Evolutionary conservation across 2,797 vertebrate species (phyloP).

Genomic region (Sparidentex hasta): DNA sequence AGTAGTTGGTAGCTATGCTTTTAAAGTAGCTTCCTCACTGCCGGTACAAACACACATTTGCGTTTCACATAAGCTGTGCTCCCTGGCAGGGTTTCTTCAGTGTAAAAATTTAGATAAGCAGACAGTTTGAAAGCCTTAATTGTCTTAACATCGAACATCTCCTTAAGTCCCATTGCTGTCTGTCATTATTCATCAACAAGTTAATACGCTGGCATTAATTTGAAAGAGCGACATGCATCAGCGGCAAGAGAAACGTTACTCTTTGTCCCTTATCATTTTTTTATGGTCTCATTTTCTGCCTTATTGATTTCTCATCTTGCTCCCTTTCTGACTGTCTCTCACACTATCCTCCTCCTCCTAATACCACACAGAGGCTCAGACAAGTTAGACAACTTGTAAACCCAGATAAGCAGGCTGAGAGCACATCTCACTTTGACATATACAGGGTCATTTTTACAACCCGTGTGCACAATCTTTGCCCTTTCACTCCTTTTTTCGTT

Average conservation of each 20-base stretch:
- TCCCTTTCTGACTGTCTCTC: conserved; percentile 50
- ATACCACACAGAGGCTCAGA: conserved; percentile 56
- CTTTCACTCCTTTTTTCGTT: conserved; percentile 65
- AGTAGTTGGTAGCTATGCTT: too few relatives aligned
- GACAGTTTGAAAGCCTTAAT: conserved; percentile 16
- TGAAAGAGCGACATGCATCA: conserved; percentile 66
- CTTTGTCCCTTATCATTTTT: conserved; percentile 74
- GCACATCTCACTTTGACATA: conserved; percentile 75
- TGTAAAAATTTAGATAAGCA: conserved; percentile 23
- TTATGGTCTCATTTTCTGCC: conserved; percentile 80
- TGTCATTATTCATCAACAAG: conserved; percentile 64
- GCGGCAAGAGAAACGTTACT: conserved; percentile 69
- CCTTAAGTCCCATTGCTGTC: conserved; percentile 27
- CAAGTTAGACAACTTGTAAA: conserved; percentile 75
- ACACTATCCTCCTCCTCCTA: conserved; percentile 31
- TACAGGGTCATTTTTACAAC: conserved; percentile 74
- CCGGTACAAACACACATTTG: conserved; percentile 12
- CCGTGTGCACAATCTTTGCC: conserved; percentile 75
- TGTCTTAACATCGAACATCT: conserved; percentile 49
- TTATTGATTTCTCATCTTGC: conserved; percentile 75
- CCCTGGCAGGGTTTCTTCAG: not conserved
- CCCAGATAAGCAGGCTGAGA: conserved; percentile 69
- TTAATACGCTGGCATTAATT: conserved; percentile 58
- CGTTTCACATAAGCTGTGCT: conserved; percentile 4
- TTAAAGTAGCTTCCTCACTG: too few relatives aligned